Evolutionary conservation across 2,113 vertebrate genomes (phyloP).

Genomic region (Serinus canaria): DNA sequence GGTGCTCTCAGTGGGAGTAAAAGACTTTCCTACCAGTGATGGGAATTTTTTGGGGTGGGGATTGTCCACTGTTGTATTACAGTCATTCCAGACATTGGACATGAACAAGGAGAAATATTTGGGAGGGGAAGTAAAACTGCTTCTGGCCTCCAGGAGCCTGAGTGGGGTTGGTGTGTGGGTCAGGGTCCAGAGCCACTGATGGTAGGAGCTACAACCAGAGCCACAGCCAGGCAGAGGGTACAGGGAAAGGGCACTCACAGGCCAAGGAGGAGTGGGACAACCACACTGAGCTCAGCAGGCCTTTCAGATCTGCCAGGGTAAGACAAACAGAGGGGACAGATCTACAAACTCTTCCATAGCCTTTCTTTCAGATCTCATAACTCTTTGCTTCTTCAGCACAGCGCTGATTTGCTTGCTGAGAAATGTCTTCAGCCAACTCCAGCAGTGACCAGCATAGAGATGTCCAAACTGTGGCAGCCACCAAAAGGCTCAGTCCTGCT

Average conservation of each 20-base stretch:
- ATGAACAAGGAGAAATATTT: background rate
- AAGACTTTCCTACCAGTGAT: background rate
- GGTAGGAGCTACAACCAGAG: background rate
- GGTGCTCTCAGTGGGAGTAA: background rate
- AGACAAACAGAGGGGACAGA: background rate
- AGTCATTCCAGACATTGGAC: background rate
- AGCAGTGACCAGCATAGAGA: background rate
- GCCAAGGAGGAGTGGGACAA: background rate
- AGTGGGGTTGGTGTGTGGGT: no score
- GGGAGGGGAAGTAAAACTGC: background rate
- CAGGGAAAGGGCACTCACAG: background rate
- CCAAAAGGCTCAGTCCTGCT: background rate
- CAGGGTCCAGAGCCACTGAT: background rate
- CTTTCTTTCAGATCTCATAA: background rate
- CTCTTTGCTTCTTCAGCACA: background rate
- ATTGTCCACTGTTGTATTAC: background rate
- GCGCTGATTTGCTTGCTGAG: background rate
- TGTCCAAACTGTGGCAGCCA: background rate
- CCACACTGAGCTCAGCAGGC: background rate
- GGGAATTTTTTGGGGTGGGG: background rate
- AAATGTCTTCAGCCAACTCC: background rate
- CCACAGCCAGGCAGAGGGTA: background rate
- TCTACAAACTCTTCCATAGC: background rate
- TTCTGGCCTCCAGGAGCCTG: background rate
- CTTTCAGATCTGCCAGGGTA: background rate